A percentile compares a stretch with the other conserved stretches of the same genome.
Evolutionary conservation across 30 jellyfish, hydroid and myxozoan species (phyloP).

Genomic region (Turritopsis dohrnii): DNA sequence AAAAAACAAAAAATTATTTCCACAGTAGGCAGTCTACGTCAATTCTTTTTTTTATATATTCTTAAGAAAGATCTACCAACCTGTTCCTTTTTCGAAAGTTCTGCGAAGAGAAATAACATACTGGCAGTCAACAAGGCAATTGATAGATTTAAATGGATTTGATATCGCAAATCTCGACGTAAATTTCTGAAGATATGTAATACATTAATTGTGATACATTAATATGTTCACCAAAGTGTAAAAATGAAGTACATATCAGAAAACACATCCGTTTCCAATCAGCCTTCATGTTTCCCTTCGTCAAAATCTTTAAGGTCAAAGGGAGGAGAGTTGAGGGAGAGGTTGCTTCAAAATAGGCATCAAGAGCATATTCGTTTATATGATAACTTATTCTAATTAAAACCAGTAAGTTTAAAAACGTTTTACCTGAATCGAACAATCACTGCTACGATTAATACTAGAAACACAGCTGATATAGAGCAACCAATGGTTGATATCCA

Average conservation of each 20-base stretch:
- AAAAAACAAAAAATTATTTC: too few relatives aligned
- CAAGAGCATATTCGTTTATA: too few relatives aligned
- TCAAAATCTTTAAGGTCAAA: too few relatives aligned
- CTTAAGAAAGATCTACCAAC: not conserved
- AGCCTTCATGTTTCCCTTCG: too few relatives aligned
- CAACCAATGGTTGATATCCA: conserved; percentile 19
- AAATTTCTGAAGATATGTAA: conserved; percentile 8
- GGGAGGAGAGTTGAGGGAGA: too few relatives aligned
- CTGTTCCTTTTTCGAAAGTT: not conserved
- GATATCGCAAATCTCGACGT: not conserved
- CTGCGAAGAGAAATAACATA: not conserved
- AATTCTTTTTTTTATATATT: too few relatives aligned
- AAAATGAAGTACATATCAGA: not conserved
- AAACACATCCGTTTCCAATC: too few relatives aligned
- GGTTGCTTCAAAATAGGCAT: too few relatives aligned
- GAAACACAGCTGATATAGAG: conserved; percentile 2
- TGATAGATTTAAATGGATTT: conserved; percentile 17
- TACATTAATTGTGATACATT: too few relatives aligned
- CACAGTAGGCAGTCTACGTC: too few relatives aligned
- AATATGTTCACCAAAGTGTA: too few relatives aligned
- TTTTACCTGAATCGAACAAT: conserved; percentile 11
- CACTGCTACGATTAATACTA: not conserved
- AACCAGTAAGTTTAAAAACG: not conserved
- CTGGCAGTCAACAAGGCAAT: not conserved
- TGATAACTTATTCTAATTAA: too few relatives aligned